Percentiles rank a stretch among this genome's conserved stretches.
Conservation (phyloP, 2,888 invertebrate species). For the Drosophila flavopinicola region DNA sequence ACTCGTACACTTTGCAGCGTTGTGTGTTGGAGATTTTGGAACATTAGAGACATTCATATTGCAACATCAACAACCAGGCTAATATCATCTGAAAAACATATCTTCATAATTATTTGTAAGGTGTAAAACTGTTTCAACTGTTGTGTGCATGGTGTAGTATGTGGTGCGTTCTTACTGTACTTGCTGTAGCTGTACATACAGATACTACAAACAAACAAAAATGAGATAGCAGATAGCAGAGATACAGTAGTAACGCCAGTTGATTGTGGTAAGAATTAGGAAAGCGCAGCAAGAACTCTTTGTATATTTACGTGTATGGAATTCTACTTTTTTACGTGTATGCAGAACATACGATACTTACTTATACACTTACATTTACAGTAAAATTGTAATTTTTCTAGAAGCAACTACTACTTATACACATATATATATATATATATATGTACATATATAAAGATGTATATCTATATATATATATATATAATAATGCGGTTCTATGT, state of each 20-base stretch:
- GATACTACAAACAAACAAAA: neutral
- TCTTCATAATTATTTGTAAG: slow-evolving; percentile 84
- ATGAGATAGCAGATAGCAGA: neutral
- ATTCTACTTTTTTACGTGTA: slow-evolving; percentile 74
- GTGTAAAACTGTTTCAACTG: slow-evolving; percentile 68
- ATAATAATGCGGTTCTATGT: slow-evolving; percentile 49
- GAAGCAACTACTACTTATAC: slow-evolving; percentile 57
- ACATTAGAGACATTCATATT: slow-evolving; percentile 49
- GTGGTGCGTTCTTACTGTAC: slow-evolving; percentile 35
- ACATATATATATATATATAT: slow-evolving; percentile 22
- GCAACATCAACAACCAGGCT: slow-evolving; percentile 80
- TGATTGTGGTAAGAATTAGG: slow-evolving; percentile 31
- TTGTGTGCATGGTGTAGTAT: slow-evolving; percentile 44
- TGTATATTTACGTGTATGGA: slow-evolving; percentile 69
- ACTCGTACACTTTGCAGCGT: neutral
- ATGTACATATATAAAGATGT: slow-evolving; percentile 7
- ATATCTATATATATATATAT: slow-evolving; percentile 2
- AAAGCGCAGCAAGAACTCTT: slow-evolving; percentile 41
- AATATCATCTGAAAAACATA: slow-evolving; percentile 85
- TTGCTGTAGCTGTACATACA: slow-evolving; percentile 23
- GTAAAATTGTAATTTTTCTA: slow-evolving; percentile 73
- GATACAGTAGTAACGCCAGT: slow-evolving; percentile 10
- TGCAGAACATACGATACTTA: slow-evolving; percentile 47
- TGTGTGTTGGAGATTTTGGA: slow-evolving; percentile 24
- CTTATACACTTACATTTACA: slow-evolving; percentile 62